Base-by-base conservation (phyloP, 2,797 vertebrate genomes). In the Spheniscus humboldti region DNA sequence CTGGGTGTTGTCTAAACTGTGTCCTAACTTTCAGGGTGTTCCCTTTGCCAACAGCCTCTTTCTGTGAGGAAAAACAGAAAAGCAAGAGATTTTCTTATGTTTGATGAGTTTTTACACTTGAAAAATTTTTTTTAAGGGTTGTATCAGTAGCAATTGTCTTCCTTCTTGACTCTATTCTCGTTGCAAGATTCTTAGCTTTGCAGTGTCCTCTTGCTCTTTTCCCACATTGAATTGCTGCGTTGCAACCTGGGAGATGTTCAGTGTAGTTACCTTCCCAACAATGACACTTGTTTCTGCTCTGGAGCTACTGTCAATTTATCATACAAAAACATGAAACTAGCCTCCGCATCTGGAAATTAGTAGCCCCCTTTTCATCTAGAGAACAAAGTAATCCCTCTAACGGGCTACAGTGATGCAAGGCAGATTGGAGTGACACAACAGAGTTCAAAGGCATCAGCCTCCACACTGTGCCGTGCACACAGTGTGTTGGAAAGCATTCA, bases 371-470 rank as follows among this genome's bases (percentile, higher is more conserved):
- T 82, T 62, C 57, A 78, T 30, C 55, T 71, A 53, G 57, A 96
- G 71, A 88, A 78, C 20, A 73, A 87, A 94, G 30, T 57, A 94
- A 82, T 69, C 39, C 43, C 20, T 76, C 55, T 85, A 92, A 72
- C 0, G 2, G 60, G 31, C 69, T 77, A 60, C 5, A 72, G 64
- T 55, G 64, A 88, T 88, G 66, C 64, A 72, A 92, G 73, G 90
- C 73, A 95, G 69, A 81, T 69, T 23, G 18, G 69, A 88, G n/a
- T 62, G 73, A 88, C 83, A 96, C 71, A 93, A 85, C 37, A 68
- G 55, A 93, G 83, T 95, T 95, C 94, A 93, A 86, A 96, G 71
- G 56, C 74, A 94, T 66, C 94, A 85, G 69, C 50, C 43, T 92
- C 43, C 80, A 95, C 90, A 94, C 88, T 93, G 83, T 76, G 86